phyloP scores from a whole-genome alignment of 2,113 vertebrate species.

The Ranitomeya imitator region DNA sequence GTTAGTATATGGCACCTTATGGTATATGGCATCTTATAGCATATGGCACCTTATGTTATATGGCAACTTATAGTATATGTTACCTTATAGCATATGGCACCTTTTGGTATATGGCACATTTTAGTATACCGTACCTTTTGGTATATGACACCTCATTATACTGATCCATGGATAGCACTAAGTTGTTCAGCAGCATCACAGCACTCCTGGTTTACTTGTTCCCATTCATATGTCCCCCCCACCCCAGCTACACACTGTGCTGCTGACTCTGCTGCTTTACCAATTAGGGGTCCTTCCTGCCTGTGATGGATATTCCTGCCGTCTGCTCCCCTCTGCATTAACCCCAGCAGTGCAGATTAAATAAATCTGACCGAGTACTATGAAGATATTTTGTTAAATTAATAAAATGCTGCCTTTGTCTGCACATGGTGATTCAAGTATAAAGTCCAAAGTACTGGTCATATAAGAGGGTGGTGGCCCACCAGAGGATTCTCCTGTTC shows the following conservation, averaged over 20 bases:
- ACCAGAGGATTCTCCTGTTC: too few relatives aligned
- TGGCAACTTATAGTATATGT: too few relatives aligned
- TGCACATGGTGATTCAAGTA: too few relatives aligned
- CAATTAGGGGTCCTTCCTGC: slow-evolving; percentile 45
- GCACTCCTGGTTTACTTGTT: background rate
- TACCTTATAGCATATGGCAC: too few relatives aligned
- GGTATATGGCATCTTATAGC: too few relatives aligned
- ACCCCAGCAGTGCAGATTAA: background rate
- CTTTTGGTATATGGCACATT: background rate
- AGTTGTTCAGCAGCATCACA: background rate
- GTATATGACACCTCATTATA: background rate
- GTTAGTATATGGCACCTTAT: too few relatives aligned
- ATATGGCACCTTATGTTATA: too few relatives aligned
- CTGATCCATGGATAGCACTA: background rate
- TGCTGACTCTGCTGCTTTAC: slow-evolving; percentile 39
- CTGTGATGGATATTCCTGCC: slow-evolving; percentile 42
- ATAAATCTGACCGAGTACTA: background rate
- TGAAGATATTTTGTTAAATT: background rate
- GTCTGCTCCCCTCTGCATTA: slow-evolving; percentile 1
- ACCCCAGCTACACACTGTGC: background rate
- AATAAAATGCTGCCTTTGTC: too few relatives aligned
- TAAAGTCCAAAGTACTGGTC: too few relatives aligned
- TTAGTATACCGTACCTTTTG: background rate
- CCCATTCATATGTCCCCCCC: background rate
- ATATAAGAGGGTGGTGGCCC: too few relatives aligned